A percentile compares a stretch with the other conserved stretches of the same genome.
phyloP scores from a whole-genome alignment of 2,888 invertebrate species.

The Plusia festucae region DNA sequence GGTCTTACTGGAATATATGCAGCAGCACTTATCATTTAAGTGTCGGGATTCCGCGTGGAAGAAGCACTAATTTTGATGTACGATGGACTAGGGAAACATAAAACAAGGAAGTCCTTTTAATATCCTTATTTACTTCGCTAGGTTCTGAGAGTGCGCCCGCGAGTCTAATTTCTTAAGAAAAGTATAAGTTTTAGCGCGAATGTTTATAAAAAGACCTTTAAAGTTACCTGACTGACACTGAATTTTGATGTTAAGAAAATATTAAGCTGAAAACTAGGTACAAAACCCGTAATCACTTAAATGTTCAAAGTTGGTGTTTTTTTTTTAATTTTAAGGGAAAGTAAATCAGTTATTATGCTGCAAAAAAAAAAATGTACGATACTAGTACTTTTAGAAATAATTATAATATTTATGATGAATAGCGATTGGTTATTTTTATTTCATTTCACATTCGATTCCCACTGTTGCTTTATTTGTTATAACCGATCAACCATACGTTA shows the following conservation, averaged over 20 bases:
- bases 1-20: conserved; percentile 46
- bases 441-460: background rate
- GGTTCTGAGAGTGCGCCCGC: background rate
- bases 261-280: no score
- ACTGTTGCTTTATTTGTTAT: background rate
- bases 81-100: conserved; percentile 40
- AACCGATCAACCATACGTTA: background rate
- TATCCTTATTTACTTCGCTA: conserved; percentile 32
- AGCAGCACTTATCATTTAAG: conserved; percentile 53
- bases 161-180: conserved; percentile 5
- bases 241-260: background rate
- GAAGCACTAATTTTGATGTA: conserved; percentile 49
- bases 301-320: no score
- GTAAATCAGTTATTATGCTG: no score
- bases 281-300: no score
- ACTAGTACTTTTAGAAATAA: no score
- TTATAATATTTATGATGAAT: no score
- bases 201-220: background rate
- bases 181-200: background rate
- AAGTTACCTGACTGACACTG: background rate
- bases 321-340: no score
- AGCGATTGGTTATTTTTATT: background rate
- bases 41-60: conserved; percentile 23
- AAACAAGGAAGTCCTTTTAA: conserved; percentile 42
- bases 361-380: no score